Evolutionary conservation across 2,888 invertebrate species (phyloP), one percentile per base, ranked within the genome.

Genomic region (Heteropelma amictum): DNA sequence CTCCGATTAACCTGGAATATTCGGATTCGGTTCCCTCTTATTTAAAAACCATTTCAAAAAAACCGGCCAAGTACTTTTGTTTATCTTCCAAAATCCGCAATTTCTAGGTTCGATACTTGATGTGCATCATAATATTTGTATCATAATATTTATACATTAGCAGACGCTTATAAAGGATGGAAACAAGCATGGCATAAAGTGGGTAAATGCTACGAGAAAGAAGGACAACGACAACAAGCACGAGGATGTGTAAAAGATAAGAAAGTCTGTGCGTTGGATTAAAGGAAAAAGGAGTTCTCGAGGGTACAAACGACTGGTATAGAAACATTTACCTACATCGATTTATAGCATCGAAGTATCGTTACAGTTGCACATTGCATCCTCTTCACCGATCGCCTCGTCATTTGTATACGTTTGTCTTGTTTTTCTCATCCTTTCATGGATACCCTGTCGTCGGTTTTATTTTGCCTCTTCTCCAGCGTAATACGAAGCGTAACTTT

Each of bases 291-390:
- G 73, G 69, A 64, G 69, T 64, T 64, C 69, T 77, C 67, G 53
- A 58, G 67, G 76, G 71, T 76, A 56, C 76, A 73, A 72, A 78
- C 68, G 76, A 76, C 74, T 77, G 8, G n/a, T 8, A 12, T 8
- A 80, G 80, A 81, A 79, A 83, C 81, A 80, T 85, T 83, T 83
- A 82, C 81, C 81, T 77, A 78, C 80, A 82, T 81, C 80, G 80
- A 85, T 84, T 83, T 83, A 84, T 82, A 77, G 79, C 80, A 47
- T 78, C 73, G 68, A 68, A 56, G 74, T 79, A 81, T 80, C 73
- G 71, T 77, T 75, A 77, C 79, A 58, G 60, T 35, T n/a, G n/a
- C 53, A 35, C 58, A 17, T 42, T 68, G 61, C 56, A 58, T 69
- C 64, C 58, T 56, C 35, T 33, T 67, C 19, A 21, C 10, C 56